Base-by-base conservation (phyloP, 2,113 vertebrate species). In the Artemisiospiza belli region DNA sequence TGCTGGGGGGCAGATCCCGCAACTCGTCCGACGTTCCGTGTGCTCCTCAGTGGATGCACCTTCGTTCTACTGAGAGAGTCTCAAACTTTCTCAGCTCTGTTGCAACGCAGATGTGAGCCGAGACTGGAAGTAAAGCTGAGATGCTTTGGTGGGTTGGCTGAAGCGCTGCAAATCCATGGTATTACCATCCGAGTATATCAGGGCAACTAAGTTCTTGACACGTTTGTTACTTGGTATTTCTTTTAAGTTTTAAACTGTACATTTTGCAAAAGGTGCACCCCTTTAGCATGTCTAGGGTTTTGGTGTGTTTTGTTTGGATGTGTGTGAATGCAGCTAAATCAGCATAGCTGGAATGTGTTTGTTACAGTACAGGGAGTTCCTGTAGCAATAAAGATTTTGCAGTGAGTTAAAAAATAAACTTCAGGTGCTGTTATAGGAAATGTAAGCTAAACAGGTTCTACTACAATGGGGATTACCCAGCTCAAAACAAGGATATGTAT, bases 61-160 rank as follows among this genome's bases (percentile, higher is more conserved):
- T 84, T 90, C 24, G 62, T 82, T 90, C 90, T 55, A 17, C 44
- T 16, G 33, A 8, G 59, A 22, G 68, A 27, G 52, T 83, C 96
- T 57, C 92, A 93, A 97, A 97, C 92, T 97, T 98, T 92, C 89
- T 91, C 63, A 43, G 69, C 89, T 93, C 62, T 44, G 89, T 70
- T 67, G 89, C 51, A 69, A 37, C 52, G 28, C 85, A 66, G 91
- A 81, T 77, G 92, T 22, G 63, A 86, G 87, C 47, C 20, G 23
- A 62, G 67, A 12, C 54, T 67, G 75, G 55, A 31, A 62, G 51
- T 47, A 39, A 74, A 78, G 85, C 66, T 54, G 90, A 61, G 92
- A 70, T 90, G 93, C 87, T 94, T 61, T 33, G 74, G 2, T 33
- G 55, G 62, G 39, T 76, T 74, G 27, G 13, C 39, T 44, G 87